A percentile compares a stretch with the other conserved stretches of the same genome.
Evolutionary conservation across 2,888 invertebrate species (phyloP).

Genomic region (Netelia inedita): DNA sequence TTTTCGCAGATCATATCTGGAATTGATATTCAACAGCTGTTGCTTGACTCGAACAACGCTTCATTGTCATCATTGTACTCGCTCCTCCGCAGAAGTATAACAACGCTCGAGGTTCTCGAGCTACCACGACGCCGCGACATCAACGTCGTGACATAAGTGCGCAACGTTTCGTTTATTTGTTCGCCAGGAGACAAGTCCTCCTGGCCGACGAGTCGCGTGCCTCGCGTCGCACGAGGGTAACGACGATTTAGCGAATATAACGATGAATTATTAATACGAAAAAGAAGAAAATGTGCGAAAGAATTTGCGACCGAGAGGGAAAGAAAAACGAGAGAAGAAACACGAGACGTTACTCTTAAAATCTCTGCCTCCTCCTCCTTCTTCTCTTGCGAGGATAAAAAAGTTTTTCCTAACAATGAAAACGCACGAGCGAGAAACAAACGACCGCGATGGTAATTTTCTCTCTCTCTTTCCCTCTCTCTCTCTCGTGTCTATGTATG

Average conservation of each 20-base stretch:
- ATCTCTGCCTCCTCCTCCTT: no score
- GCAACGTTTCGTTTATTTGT: background rate
- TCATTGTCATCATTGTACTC: conserved; percentile 41
- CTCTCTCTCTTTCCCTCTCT: background rate
- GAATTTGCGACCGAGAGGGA: conserved; percentile 34
- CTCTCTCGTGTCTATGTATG: background rate
- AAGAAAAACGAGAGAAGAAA: background rate
- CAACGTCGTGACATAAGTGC: background rate
- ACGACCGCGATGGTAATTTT: background rate
- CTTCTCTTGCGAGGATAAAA: background rate
- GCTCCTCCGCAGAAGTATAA: background rate
- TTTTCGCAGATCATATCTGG: background rate
- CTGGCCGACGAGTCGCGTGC: conserved; percentile 40
- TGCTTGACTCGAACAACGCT: conserved; percentile 39
- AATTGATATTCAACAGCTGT: conserved; percentile 62
- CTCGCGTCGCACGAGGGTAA: conserved; percentile 2
- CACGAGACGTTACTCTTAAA: no score
- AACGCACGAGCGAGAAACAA: background rate
- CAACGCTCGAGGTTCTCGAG: background rate
- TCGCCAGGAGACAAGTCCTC: background rate
- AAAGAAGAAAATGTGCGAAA: conserved; percentile 9
- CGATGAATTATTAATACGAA: conserved; percentile 56
- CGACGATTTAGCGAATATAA: conserved; percentile 54
- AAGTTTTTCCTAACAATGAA: conserved; percentile 25
- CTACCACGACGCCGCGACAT: no score